Base-by-base conservation (phyloP, 2,888 invertebrate species). In the Trilocha varians region DNA sequence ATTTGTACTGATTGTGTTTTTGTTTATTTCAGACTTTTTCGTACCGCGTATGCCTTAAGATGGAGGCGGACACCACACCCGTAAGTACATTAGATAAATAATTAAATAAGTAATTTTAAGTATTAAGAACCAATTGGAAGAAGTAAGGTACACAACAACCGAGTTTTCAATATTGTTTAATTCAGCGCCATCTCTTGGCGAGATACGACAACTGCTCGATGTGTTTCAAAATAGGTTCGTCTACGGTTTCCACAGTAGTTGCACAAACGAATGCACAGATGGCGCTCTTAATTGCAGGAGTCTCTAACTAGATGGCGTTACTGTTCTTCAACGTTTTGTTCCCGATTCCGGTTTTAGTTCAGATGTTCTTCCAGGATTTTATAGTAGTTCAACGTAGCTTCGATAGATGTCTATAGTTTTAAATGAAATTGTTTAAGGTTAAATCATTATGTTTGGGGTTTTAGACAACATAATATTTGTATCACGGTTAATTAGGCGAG, bases 61-160 rank as follows among this genome's bases (percentile, higher is more conserved):
- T 78, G 82, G 59, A 65, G 55, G 60, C 64, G 58, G 67, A 71
- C 59, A 71, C 72, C 70, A 71, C 75, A 80, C 73, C 78, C 78
- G 83, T 84, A 59, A 83, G 83, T 84, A 74, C 49, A 43, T 66
- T 25, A 25, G 6, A 25, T 25, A 6, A 25, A 25, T 25, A 2
- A 25, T 25, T 25, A 4, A 1, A 1, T 9, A 63, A 18, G 45
- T 48, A 46, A 13, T 41, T 15, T 41, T 40, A 38, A 44, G 39
- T 42, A 16, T 36, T 35, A 11, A 25, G 36, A 39, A 39, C 41
- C 32, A 14, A 34, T 15, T 34, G 11, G 3, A 11, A 25, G 13
- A 46, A 41, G 45, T 33, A 42, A 43, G 45, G 38, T 62, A 52
- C 60, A 62, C 62, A 67, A 71, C 68, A 74, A 67, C 64, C 41